Conservation (phyloP, 2,888 invertebrate species). For the Hirudinaria manillensis region DNA sequence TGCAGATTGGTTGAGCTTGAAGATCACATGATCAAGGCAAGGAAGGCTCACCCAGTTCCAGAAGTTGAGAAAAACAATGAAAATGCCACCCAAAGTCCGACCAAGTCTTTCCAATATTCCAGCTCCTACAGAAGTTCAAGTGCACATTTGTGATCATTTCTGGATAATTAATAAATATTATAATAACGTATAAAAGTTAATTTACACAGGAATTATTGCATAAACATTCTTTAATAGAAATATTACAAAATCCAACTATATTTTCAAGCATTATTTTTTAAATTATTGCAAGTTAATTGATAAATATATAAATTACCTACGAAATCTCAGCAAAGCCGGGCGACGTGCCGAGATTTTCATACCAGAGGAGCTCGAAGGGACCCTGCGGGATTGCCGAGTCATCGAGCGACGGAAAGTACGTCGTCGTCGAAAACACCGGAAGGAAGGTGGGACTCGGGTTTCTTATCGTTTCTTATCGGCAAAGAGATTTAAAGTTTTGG, state of each 20-base stretch:
- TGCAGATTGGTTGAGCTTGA: background rate
- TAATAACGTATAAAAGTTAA: too few species aligned
- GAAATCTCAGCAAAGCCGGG: background rate
- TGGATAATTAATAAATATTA: too few species aligned
- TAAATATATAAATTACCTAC: too few species aligned
- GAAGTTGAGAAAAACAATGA: too few species aligned
- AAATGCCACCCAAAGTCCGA: too few species aligned
- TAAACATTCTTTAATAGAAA: background rate
- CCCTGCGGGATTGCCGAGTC: conserved; percentile 47
- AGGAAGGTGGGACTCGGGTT: conserved; percentile 43
- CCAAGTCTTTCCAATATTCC: too few species aligned
- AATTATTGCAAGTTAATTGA: too few species aligned
- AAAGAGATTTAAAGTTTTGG: background rate
- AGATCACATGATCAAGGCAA: conserved; percentile 5
- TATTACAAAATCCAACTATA: background rate
- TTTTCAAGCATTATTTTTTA: too few species aligned
- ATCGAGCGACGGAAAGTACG: conserved; percentile 55
- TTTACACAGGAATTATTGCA: too few species aligned
- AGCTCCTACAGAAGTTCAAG: too few species aligned
- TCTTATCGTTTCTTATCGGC: background rate
- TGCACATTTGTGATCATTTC: too few species aligned
- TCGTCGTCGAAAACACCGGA: conserved; percentile 56
- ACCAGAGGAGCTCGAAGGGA: conserved; percentile 33
- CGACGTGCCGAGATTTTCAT: conserved; percentile 15
- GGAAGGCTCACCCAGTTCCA: background rate